Evolutionary conservation across 1,140 invertebrate genomes (phyloP).

Genomic region (Lanistes nyassanus): DNA sequence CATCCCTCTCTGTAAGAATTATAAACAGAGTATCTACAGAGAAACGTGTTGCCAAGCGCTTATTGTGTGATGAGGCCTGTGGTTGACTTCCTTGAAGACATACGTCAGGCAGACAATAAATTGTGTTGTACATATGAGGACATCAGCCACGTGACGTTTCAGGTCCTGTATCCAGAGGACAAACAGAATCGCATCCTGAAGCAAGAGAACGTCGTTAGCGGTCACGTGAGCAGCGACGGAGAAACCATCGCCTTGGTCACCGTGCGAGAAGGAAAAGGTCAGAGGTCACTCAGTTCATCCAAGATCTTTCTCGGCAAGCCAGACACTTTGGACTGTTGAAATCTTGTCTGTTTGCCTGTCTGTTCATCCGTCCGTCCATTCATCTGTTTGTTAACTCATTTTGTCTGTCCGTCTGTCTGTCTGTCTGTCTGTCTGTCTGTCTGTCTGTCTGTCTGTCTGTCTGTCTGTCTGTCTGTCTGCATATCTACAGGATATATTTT

Average conservation of each 20-base stretch:
- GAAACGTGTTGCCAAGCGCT: too few relatives aligned
- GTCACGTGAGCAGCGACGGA: not conserved
- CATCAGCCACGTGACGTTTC: too few relatives aligned
- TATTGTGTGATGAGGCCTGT: too few relatives aligned
- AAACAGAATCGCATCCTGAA: constrained; percentile 1
- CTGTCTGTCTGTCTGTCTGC: constrained; percentile 5
- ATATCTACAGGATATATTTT: too few relatives aligned
- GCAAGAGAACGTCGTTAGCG: not conserved
- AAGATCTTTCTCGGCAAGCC: not conserved
- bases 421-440: constrained; percentile 7
- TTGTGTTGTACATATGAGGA: too few relatives aligned
- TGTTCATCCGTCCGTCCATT: not conserved
- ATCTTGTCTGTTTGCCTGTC: not conserved
- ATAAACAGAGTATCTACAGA: too few relatives aligned
- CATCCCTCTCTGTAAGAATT: too few relatives aligned
- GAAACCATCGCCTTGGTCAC: not conserved
- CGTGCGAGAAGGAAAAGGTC: not conserved
- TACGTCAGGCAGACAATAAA: too few relatives aligned
- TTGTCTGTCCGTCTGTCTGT: not conserved
- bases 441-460: constrained; percentile 7
- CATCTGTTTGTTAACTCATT: too few relatives aligned
- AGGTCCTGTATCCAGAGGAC: constrained; percentile 16
- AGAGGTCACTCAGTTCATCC: not conserved
- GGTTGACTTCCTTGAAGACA: too few relatives aligned
- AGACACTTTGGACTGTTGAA: not conserved